Evolutionary conservation across 2,113 vertebrate genomes (phyloP), one percentile per base, ranked within the genome.

Genomic region (Leptosomus discolor): DNA sequence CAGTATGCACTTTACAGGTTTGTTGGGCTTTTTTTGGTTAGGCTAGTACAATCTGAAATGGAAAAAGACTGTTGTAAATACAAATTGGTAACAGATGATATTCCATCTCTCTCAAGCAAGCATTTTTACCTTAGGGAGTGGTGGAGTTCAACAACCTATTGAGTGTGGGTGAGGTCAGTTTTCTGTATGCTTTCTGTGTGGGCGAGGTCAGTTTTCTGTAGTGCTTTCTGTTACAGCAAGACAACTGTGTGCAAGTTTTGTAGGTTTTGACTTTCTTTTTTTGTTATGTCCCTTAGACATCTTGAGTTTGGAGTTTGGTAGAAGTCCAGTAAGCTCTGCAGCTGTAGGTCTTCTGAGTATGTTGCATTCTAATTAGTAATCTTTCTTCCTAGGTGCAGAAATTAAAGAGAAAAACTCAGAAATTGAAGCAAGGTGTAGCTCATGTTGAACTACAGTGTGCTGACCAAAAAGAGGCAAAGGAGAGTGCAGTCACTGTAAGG

Each of bases 301-400:
- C n/a, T 78, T 60, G 39, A 45, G 17, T 67, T 87, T 85, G 70
- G 36, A 75, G 51, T 75, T 88, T 26, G 29, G 48, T 75, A 60
- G 37, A 77, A 88, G 21, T 77, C 39, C 37, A 34, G 21, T 85
- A 56, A 75, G 20, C 11, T 86, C 11, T 46, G 39, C 20, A 71
- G 46, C 27, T 73, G 6, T 29, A 70, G 36, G 11, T 81, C 32
- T 86, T 85, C 17, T 0, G 5, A 64, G 20, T 32, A 45, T 45
- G 12, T 77, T 81, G 39, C 15, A 17, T 93, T 73, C 20, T 92
- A 83, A 93, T 93, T 54, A 67, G 43, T 80, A 30, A 82, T 92
- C 71, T 95, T 88, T 91, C 53, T 84, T 61, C 78, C 64, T 92
- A 99, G 99, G 98, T 99, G 67, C 91, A 90, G 70, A 98, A 98